Base-by-base conservation (phyloP, 1,140 invertebrate species). In the Olivierus martensii region DNA sequence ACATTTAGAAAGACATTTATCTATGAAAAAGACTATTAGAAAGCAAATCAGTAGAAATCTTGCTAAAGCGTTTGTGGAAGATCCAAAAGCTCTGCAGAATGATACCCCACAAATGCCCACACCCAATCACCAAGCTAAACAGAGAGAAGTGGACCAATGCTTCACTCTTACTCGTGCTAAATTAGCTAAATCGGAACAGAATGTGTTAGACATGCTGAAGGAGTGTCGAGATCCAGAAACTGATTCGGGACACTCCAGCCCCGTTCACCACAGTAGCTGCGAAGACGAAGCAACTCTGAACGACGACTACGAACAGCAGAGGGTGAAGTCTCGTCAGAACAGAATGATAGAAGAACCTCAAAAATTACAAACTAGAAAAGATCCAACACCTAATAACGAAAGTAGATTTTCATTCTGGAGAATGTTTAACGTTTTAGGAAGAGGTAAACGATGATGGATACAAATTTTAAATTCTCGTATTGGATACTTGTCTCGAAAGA, bases 21-120 rank as follows among this genome's bases (percentile, higher is more conserved):
- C 83, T 56, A 87, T 87, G 84, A 87, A 87, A 70, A 87, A 87
- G 65, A 86, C 83, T 6, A 85, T 86, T 52, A 68, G 83, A 41
- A 87, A 85, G 67, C 85, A 86, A 69, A 85, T 87, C 60, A 87
- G 85, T 81, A 72, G 84, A 6, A 83, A 86, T 63, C 70, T 87
- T 43, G 52, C 56, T n/a, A 78, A 82, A 62, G 80, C 81, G 5
- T 82, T 83, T 63, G 78, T 83, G 55, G 81, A 81, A 61, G 79
- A 82, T 62, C 80, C 80, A 38, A 79, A 80, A 59, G 79, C 80
- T 65, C 80, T 81, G 66, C 75, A 75, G 57, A 76, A 78, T 47
- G 78, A 80, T 58, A 78, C 79, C 55, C 55, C 44, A 43, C 45
- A 36, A 41, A 78, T 77, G 55, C 75, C 76, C 46, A 60, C 66